Base-by-base conservation (phyloP, 2,888 invertebrate genomes). In the Apoderus coryli region DNA sequence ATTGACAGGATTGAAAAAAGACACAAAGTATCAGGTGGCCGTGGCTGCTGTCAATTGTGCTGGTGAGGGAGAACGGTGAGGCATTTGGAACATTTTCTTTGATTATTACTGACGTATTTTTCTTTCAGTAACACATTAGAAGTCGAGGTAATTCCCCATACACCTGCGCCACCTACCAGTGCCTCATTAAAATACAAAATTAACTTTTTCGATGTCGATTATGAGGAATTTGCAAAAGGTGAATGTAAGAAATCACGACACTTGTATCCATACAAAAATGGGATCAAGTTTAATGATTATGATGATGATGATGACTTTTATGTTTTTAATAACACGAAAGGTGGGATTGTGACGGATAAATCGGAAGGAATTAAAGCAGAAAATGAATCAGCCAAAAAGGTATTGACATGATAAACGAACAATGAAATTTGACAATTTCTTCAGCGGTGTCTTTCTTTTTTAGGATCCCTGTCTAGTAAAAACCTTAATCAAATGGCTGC, bases 11-110 rank as follows among this genome's bases (percentile, higher is more conserved):
- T 25, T 52, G 25, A 42, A 43, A 27, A 37, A 39, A 22, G 49
- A 47, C 5, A 39, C 36, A 10, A 48, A 44, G 29, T 51, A 51
- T 33, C 44, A 40, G 29, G 44, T 52, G 4, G 43, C 46, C 14
- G 42, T 52, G 16, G 46, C 45, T 2, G 49, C 50, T n/a, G 38
- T 49, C 3, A 52, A 52, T 35, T 52, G 52, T 31, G 51, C 49
- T 2, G 52, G 52, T 22, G 52, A 52, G 34, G 46, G 52, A 23
- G 47, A 48, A 29, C 44, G 41, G 50, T 49, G 42, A 42, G 43
- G n/a, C 6, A 19, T n/a, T n/a, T n/a, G n/a, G n/a, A n/a, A n/a
- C n/a, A n/a, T n/a, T n/a, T n/a, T 31, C 13, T 7, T 10, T 15
- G 9, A n/a, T 10, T n/a, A n/a, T n/a, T n/a, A 19, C 19, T n/a